Percentiles rank a stretch among this genome's conserved stretches.
These are phyloP conservation scores for Orthonevra nobilis DNA, from an alignment of 2,888 invertebrate genomes.

Conservation along the genomic window DNA sequence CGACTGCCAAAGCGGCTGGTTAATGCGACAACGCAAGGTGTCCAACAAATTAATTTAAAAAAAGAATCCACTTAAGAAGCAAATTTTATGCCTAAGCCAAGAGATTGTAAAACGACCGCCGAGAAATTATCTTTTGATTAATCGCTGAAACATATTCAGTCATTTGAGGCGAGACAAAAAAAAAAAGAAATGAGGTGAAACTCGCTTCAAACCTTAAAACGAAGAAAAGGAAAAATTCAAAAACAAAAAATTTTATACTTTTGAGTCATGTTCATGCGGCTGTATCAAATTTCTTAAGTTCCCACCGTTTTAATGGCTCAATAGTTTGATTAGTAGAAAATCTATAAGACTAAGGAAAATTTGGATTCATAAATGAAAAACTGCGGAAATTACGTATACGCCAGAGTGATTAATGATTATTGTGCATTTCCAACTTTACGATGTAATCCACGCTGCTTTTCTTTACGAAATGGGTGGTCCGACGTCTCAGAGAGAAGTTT, in stretches of 20 bases:
- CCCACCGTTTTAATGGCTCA: background rate
- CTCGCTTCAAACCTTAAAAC: constrained; percentile 1
- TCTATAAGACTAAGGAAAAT: constrained; percentile 3
- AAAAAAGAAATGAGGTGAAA: constrained; percentile 18
- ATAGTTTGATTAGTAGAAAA: background rate
- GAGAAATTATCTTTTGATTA: constrained; percentile 33
- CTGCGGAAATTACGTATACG: constrained; percentile 20
- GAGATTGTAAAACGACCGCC: constrained; percentile 22
- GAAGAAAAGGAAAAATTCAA: background rate
- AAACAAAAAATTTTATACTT: too few relatives aligned
- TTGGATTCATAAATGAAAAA: too few relatives aligned
- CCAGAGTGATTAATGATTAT: background rate
- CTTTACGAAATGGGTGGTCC: too few relatives aligned
- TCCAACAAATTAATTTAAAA: constrained; percentile 18
- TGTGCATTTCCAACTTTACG: too few relatives aligned
- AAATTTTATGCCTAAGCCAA: constrained; percentile 7
- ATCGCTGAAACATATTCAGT: constrained; percentile 37
- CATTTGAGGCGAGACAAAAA: background rate
- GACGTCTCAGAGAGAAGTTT: too few relatives aligned
- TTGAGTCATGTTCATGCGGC: too few relatives aligned
- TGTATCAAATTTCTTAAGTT: background rate
- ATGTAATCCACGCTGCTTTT: too few relatives aligned
- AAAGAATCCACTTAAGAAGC: background rate
- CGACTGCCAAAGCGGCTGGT: background rate
- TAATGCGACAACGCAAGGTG: constrained; percentile 9